phyloP scores from a whole-genome alignment of 2,888 invertebrate species.

The Adelognathus sp. region DNA sequence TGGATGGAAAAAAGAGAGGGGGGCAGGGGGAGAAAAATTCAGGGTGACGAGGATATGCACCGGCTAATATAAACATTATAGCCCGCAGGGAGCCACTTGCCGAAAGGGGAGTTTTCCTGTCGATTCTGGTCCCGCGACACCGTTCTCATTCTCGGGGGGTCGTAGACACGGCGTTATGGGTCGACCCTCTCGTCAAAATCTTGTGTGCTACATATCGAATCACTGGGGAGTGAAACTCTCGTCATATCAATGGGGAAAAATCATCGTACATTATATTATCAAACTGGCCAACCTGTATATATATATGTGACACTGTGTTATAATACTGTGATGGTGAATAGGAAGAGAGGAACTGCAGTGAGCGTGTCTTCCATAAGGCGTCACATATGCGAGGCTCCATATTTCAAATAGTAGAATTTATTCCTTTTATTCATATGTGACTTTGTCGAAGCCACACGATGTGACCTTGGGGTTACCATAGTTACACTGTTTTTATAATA shows the following conservation, averaged over 20 bases:
- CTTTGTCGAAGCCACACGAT: not conserved
- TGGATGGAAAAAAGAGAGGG: slow-evolving; percentile 1
- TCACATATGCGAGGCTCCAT: slow-evolving; percentile 70
- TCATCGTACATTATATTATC: slow-evolving; percentile 69
- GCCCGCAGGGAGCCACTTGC: slow-evolving; percentile 68
- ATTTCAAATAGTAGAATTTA: slow-evolving; percentile 44
- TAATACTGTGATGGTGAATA: not conserved
- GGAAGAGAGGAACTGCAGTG: not conserved
- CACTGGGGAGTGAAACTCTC: slow-evolving; percentile 47
- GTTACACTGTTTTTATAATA: not conserved
- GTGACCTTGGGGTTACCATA: too few relatives aligned
- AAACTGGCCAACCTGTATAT: slow-evolving; percentile 53
- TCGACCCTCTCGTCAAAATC: not conserved
- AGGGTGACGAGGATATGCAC: slow-evolving; percentile 64
- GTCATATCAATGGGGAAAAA: slow-evolving; percentile 62
- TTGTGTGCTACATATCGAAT: slow-evolving; percentile 3
- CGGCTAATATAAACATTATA: slow-evolving; percentile 79
- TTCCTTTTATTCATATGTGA: slow-evolving; percentile 27
- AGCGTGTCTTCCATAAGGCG: slow-evolving; percentile 60
- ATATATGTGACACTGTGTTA: not conserved
- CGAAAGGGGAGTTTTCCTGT: slow-evolving; percentile 66
- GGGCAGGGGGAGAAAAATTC: slow-evolving; percentile 58
- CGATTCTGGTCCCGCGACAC: slow-evolving; percentile 30
- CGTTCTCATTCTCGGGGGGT: slow-evolving; percentile 45
- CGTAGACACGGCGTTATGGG: slow-evolving; percentile 61